A percentile compares a stretch with the other conserved stretches of the same genome.
These are phyloP conservation scores for Malachius bipustulatus DNA, from an alignment of 2,888 invertebrate species.

Conservation along the genomic window DNA sequence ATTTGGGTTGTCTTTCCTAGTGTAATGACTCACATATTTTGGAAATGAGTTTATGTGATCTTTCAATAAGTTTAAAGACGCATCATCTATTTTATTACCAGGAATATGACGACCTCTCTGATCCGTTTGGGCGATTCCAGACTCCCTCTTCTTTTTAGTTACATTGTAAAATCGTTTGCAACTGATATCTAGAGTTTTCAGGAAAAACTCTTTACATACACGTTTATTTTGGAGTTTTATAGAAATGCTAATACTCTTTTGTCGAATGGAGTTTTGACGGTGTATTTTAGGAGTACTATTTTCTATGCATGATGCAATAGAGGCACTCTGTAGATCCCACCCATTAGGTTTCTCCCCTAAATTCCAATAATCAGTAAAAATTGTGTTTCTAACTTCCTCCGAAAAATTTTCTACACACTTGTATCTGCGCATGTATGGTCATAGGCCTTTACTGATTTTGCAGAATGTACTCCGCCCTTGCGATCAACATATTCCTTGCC, in stretches of 20 bases:
- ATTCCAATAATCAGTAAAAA: too few species aligned
- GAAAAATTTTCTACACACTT: constrained; percentile 17
- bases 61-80: too few species aligned
- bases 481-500: constrained; percentile 18
- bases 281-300: constrained; percentile 16
- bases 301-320: constrained; percentile 18
- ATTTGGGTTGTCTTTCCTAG: constrained; percentile 19
- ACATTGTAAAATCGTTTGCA: constrained; percentile 19
- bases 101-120: too few species aligned
- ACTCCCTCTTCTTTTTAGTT: too few species aligned
- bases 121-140: too few species aligned
- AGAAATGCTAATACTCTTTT: constrained; percentile 15
- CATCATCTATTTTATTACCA: too few species aligned
- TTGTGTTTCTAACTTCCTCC: too few species aligned
- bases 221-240: constrained; percentile 12
- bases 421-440: constrained; percentile 14
- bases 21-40: constrained; percentile 22
- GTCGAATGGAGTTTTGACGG: constrained; percentile 19
- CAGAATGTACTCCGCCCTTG: constrained; percentile 6
- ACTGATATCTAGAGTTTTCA: constrained; percentile 14
- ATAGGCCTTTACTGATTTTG: background rate
- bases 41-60: constrained; percentile 21
- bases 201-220: constrained; percentile 17
- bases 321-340: constrained; percentile 19
- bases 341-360: too few species aligned